phyloP scores from a whole-genome alignment of 92 coral and sea anemone genomes.

The Micromussa lordhowensis region DNA sequence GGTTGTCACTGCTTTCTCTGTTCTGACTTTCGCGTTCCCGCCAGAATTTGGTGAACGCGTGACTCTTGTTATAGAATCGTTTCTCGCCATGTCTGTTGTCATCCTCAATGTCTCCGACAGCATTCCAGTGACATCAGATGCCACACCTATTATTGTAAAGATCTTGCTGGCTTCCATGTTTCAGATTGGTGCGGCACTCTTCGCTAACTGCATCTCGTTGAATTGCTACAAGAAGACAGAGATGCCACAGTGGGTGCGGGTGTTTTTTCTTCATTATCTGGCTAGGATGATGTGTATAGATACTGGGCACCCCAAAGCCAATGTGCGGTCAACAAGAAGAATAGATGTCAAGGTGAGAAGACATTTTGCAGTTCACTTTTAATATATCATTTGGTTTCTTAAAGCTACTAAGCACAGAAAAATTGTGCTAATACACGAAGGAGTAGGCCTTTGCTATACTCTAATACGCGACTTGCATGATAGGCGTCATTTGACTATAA shows the following conservation, averaged over 20 bases:
- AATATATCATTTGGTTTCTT: too few species aligned
- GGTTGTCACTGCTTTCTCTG: constrained; percentile 80
- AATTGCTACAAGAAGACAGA: constrained; percentile 69
- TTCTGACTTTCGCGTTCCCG: constrained; percentile 88
- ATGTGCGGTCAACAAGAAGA: constrained; percentile 46
- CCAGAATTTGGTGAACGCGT: constrained; percentile 95
- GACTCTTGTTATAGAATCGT: constrained; percentile 91
- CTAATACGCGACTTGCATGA: too few species aligned
- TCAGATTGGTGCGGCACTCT: constrained; percentile 74
- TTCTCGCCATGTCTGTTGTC: constrained; percentile 90
- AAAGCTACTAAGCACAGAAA: too few species aligned
- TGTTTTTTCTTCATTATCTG: constrained; percentile 72
- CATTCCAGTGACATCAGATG: constrained; percentile 90
- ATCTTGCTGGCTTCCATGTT: constrained; percentile 76
- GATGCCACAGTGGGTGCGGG: constrained; percentile 83
- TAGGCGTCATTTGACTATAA: too few species aligned
- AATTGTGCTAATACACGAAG: too few species aligned
- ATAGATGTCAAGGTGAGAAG: constrained; percentile 41
- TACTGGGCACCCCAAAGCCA: constrained; percentile 38
- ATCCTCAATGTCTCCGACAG: constrained; percentile 82
- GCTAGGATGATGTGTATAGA: constrained; percentile 72
- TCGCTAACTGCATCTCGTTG: constrained; percentile 79
- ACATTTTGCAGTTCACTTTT: neutral
- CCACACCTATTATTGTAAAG: constrained; percentile 79
- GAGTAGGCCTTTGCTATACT: too few species aligned